phyloP scores from a whole-genome alignment of 1,140 invertebrate species.

The Colletes latitarsis region DNA sequence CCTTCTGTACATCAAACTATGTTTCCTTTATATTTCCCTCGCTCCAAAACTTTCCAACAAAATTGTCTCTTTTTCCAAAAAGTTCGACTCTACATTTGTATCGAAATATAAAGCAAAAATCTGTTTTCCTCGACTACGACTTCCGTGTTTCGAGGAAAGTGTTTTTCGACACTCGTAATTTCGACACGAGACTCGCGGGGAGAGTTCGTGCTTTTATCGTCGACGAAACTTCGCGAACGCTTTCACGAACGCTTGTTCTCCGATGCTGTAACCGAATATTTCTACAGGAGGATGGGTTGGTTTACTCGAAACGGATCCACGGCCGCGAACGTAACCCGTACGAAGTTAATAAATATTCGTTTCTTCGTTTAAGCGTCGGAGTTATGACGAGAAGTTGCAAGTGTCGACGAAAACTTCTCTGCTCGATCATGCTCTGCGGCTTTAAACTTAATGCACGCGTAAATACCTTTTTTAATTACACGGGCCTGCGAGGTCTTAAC shows the following conservation, averaged over 20 bases:
- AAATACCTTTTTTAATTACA: background rate
- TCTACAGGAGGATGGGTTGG: background rate
- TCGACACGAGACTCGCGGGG: constrained; percentile 21
- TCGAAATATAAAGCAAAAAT: no score
- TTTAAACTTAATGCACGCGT: background rate
- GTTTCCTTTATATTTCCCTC: no score
- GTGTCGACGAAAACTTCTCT: background rate
- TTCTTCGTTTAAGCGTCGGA: background rate
- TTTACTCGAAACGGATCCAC: constrained; percentile 18
- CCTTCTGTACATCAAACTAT: no score
- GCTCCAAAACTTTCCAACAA: no score
- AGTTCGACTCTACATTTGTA: no score
- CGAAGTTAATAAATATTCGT: constrained; percentile 10
- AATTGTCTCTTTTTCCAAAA: no score
- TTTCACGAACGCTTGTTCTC: constrained; percentile 3
- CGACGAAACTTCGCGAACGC: constrained; percentile 1
- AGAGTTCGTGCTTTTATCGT: constrained; percentile 4
- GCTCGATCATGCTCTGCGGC: background rate
- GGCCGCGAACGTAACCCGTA: background rate
- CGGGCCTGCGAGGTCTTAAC: background rate
- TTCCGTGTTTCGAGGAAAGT: background rate
- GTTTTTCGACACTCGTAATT: constrained; percentile 7
- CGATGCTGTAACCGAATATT: constrained; percentile 27
- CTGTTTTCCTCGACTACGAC: no score
- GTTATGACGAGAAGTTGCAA: background rate